Percentiles rank a stretch among this genome's conserved stretches.
Evolutionary conservation across 2,888 invertebrate genomes (phyloP).

Genomic region (Dolichomitus sp.): DNA sequence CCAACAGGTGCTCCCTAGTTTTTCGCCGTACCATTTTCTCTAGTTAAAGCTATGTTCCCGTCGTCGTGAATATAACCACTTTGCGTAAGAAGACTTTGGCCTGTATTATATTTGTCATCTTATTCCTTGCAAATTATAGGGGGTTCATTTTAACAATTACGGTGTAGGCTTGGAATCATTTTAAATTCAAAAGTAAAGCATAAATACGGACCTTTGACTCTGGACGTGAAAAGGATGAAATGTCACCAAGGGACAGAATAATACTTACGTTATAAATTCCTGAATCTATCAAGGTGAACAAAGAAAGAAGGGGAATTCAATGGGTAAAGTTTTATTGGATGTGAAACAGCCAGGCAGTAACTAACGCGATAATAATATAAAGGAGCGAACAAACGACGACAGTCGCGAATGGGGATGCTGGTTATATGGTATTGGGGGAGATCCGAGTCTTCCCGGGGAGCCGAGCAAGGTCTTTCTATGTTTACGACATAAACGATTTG

Average conservation of each 20-base stretch:
- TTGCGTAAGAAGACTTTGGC: not conserved
- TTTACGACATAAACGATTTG: not conserved
- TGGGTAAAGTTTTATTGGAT: slow-evolving; percentile 75
- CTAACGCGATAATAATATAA: slow-evolving; percentile 75
- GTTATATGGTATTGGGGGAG: not conserved
- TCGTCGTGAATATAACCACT: not conserved
- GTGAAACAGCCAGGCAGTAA: slow-evolving; percentile 75
- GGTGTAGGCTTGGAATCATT: not conserved
- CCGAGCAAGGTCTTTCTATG: slow-evolving; percentile 16
- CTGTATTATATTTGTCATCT: not conserved
- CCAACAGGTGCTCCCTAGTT: slow-evolving; percentile 75
- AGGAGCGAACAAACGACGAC: slow-evolving; percentile 31
- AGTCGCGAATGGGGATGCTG: slow-evolving; percentile 40
- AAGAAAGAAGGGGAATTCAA: slow-evolving; percentile 68
- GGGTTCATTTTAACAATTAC: not conserved
- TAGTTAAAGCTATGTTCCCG: not conserved
- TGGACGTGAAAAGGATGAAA: slow-evolving; percentile 39
- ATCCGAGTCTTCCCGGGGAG: not conserved
- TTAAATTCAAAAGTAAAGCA: not conserved
- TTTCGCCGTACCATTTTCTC: slow-evolving; percentile 14
- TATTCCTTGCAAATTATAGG: not conserved
- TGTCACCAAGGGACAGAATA: slow-evolving; percentile 16
- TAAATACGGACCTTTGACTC: slow-evolving; percentile 5
- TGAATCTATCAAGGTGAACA: slow-evolving; percentile 29
- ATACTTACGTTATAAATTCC: slow-evolving; percentile 33